A percentile compares a stretch with the other conserved stretches of the same genome.
Evolutionary conservation across 1,140 invertebrate species (phyloP).

Genomic region (Reticulitermes speratus): DNA sequence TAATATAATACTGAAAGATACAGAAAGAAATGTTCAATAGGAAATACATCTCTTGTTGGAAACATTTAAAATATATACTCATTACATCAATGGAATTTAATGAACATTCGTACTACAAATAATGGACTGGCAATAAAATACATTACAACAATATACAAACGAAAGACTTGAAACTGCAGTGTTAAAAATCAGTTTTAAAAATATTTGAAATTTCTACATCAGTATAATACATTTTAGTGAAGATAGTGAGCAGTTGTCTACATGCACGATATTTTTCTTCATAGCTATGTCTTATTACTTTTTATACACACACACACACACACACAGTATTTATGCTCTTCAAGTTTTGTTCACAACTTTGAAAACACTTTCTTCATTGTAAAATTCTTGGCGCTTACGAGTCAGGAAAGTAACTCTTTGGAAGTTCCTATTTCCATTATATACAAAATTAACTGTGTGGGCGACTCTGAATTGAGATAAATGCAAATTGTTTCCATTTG

Average conservation of each 20-base stretch:
- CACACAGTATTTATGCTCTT: not conserved
- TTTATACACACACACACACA: not conserved
- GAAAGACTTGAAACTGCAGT: not conserved
- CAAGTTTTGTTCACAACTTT: slow-evolving; percentile 3
- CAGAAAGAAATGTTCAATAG: too few relatives aligned
- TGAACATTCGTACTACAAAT: not conserved
- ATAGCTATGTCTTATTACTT: not conserved
- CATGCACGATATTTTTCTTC: not conserved
- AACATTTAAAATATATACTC: not conserved
- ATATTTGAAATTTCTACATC: not conserved
- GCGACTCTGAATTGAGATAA: not conserved
- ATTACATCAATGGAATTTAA: not conserved
- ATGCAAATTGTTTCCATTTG: not conserved
- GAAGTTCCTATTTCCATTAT: not conserved
- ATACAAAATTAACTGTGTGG: not conserved
- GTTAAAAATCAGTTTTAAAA: slow-evolving; percentile 10
- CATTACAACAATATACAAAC: not conserved
- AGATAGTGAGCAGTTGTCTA: not conserved
- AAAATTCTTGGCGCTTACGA: not conserved
- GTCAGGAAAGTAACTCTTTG: not conserved
- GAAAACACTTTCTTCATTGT: not conserved
- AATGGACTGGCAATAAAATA: slow-evolving; percentile 17
- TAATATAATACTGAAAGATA: too few relatives aligned
- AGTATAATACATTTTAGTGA: not conserved
- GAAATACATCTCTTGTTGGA: too few relatives aligned